Evolutionary conservation across 2,797 vertebrate species (phyloP).

Genomic region (Sebastes diploproa): DNA sequence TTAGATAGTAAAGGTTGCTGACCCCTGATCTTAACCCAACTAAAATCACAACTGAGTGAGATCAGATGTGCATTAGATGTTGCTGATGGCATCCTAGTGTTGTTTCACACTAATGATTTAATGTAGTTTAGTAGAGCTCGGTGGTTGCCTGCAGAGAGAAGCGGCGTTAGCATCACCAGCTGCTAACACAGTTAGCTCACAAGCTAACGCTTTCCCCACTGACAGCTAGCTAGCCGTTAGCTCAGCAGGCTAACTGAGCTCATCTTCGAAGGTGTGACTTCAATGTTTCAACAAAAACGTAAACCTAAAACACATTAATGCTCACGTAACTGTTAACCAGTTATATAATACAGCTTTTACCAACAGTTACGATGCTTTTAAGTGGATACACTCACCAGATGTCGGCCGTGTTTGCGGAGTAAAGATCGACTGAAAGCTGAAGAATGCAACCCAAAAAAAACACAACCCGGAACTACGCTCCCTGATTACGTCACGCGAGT

Average conservation of each 20-base stretch:
- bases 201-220: conserved; percentile 43
- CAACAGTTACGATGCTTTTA: not conserved
- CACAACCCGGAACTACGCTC: conserved; percentile 63
- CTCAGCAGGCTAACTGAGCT: conserved; percentile 49
- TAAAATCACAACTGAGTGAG: not conserved
- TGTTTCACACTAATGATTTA: not conserved
- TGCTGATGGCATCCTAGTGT: fast-evolving
- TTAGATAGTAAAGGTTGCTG: too few relatives aligned
- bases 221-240: conserved; percentile 65
- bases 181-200: conserved; percentile 35
- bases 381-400: conserved; percentile 57
- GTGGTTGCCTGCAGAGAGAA: not conserved
- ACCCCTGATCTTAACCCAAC: too few relatives aligned
- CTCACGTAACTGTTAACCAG: fast-evolving
- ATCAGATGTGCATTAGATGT: fast-evolving
- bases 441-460: conserved; percentile 40
- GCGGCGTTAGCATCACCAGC: not conserved
- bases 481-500: conserved; percentile 25
- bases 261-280: conserved; percentile 36
- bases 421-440: conserved; percentile 50
- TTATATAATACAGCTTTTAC: fast-evolving
- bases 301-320: not conserved
- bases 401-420: conserved; percentile 24
- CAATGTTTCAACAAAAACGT: not conserved
- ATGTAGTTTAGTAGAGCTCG: not conserved